Base-by-base conservation (phyloP, 2,113 vertebrate genomes). In the Eidolon helvum region DNA sequence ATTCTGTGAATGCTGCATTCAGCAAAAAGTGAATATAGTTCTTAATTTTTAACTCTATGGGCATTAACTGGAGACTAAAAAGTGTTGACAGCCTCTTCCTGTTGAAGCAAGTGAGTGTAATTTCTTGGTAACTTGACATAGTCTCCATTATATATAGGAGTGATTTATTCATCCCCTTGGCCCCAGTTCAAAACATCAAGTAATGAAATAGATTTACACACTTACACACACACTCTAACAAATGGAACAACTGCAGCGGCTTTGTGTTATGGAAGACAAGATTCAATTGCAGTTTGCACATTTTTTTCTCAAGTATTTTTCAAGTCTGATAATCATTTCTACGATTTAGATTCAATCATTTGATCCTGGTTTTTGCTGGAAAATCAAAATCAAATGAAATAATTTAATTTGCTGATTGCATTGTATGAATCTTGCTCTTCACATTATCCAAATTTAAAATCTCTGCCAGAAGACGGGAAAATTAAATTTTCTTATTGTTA, bases 401-500 rank as follows among this genome's bases (percentile, higher is more conserved):
- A 93, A 93, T 96, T 96, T 91, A 95, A 96, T 95, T 95, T 91
- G 80, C 69, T 83, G 87, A 65, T 53, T 95, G 9, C 33, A 65
- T 28, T 83, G 69, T 59, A 43, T 50, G 90, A 95, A 87, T 55
- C 79, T 85, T 43, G 69, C 68, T 93, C 30, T 79, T 65, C 35
- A 72, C 38, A 55, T 95, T 88, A 94, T 71, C 96, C 24, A 68
- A 93, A 96, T 93, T 72, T 93, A 33, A 93, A 93, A 95, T 97
- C 90, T 93, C 45, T 50, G 35, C 65, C 83, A 84, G 61, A 30
- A 75, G 90, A 95, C 48, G 50, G 65, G 91, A 91, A 95, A 95
- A 95, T 96, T 95, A 87, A 87, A 96, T 95, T 91, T 97, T 90
- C 93, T 93, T 68, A 50, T 82, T 97, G 97, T 96, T 96, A 90